Evolutionary conservation across 1,140 invertebrate species (phyloP), one percentile per base, ranked within the genome.

Genomic region (Hylaeus anthracinus): DNA sequence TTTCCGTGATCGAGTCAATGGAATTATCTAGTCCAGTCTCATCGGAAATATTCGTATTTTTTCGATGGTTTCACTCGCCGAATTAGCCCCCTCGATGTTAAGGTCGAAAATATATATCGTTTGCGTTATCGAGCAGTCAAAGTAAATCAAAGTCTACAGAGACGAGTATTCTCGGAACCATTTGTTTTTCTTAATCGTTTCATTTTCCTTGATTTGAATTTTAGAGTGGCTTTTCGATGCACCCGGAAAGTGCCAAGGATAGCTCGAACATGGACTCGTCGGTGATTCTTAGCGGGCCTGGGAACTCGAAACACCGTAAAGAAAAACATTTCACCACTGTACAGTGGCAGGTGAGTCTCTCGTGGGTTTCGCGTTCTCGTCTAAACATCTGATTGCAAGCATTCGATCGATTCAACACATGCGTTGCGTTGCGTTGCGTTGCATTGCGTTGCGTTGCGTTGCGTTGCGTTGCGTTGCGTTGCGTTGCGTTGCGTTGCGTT

Each of bases 221-320:
- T 15, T 81, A 95, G 93, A 94, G 91, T 90, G 92, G 92, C 80
- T 92, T 95, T 53, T 89, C 90, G 8, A 91, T 93, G 89, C 91
- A 91, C 79, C 92, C 90, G 77, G 88, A 88, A 71, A 87, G 67
- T 69, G 83, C 70, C 61, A 94, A 91, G 66, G 90, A 90, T 14
- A 90, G 67, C 66, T 87, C 66, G 84, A 91, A 66, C 45, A 79
- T 78, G 1, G 91, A 92, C 58, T 90, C 90, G 63, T 93, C 94
- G 58, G 93, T 95, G 53, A 90, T 96, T 0, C 90, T 95, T 26
- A 94, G 94, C 58, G 95, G 95, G 4, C 94, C 94, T 41, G 96
- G 96, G 58, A 95, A 95, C 88, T 88, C 93, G 5, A 94, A 93
- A 64, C 89, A 90, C 41, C 92, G 90, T 10, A 91, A 92, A 65